A percentile compares a stretch with the other conserved stretches of the same genome.
Evolutionary conservation across 1,140 invertebrate genomes (phyloP).

Genomic region (Nasonia vitripennis): DNA sequence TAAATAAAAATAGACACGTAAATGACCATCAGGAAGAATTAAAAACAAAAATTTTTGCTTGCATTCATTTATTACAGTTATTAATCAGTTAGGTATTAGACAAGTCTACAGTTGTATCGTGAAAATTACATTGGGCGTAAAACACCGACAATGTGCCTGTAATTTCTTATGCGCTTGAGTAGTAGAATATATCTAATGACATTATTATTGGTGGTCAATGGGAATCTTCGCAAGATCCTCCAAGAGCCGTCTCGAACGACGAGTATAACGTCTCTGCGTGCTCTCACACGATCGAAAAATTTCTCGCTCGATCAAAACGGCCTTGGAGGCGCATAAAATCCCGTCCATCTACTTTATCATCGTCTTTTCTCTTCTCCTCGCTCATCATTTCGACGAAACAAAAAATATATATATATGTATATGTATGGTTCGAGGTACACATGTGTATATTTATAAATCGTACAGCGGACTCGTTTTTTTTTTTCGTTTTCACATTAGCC

Average conservation of each 20-base stretch:
- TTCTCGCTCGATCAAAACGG: conserved; percentile 1
- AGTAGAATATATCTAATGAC: conserved; percentile 46
- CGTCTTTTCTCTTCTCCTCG: neutral
- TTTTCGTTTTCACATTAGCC: neutral
- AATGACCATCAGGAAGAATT: neutral
- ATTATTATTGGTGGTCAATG: conserved; percentile 36
- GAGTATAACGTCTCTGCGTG: neutral
- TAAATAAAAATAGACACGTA: neutral
- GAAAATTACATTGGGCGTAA: conserved; percentile 60
- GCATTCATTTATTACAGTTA: conserved; percentile 58
- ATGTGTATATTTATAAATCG: conserved; percentile 42
- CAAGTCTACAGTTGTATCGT: conserved; percentile 57
- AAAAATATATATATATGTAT: conserved; percentile 19
- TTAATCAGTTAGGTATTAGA: conserved; percentile 62
- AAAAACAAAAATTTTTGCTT: neutral
- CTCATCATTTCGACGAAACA: conserved; percentile 10
- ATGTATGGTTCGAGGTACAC: conserved; percentile 33
- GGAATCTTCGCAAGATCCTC: neutral
- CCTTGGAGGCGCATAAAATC: conserved; percentile 6
- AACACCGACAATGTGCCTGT: conserved; percentile 37
- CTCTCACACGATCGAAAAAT: neutral
- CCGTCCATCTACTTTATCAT: neutral
- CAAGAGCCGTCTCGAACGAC: conserved; percentile 24
- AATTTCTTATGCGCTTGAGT: conserved; percentile 24
- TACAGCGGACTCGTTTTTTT: conserved; percentile 2